These are phyloP conservation scores for Sapajus apella DNA, from an alignment of 2,113 vertebrate genomes.

Conservation along the genomic window DNA sequence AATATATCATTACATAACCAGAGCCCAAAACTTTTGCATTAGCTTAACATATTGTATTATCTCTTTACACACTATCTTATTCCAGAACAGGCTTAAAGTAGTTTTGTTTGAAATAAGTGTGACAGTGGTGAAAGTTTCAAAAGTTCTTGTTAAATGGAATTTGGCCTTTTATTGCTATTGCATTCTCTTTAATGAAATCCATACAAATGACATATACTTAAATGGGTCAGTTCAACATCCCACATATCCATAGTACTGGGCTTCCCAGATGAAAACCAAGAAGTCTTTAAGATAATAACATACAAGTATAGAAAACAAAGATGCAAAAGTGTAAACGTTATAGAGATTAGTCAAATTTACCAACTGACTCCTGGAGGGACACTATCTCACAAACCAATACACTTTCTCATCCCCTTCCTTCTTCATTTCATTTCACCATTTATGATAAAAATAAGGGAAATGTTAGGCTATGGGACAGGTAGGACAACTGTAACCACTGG, in stretches of 20 bases:
- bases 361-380: slow-evolving; percentile 62
- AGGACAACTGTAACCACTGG: slow-evolving; percentile 70
- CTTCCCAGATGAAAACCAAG: neutral
- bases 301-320: no score
- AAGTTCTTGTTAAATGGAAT: neutral
- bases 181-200: neutral
- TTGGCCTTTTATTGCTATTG: neutral
- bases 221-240: neutral
- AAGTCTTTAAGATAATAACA: neutral
- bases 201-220: neutral
- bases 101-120: slow-evolving; percentile 33
- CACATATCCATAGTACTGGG: neutral
- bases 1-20: neutral
- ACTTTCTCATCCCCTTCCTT: neutral
- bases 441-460: slow-evolving; percentile 76
- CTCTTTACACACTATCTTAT: neutral
- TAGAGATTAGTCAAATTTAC: slow-evolving; percentile 62
- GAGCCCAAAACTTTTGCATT: neutral
- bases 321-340: slow-evolving; percentile 33
- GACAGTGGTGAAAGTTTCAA: neutral
- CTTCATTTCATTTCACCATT: slow-evolving; percentile 59
- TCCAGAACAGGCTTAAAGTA: neutral
- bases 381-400: slow-evolving; percentile 62
- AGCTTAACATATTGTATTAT: neutral
- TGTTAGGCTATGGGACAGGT: neutral